A percentile compares a stretch with the other conserved stretches of the same genome.
phyloP scores from a whole-genome alignment of 2,888 invertebrate genomes.

The Charanyca ferruginea region DNA sequence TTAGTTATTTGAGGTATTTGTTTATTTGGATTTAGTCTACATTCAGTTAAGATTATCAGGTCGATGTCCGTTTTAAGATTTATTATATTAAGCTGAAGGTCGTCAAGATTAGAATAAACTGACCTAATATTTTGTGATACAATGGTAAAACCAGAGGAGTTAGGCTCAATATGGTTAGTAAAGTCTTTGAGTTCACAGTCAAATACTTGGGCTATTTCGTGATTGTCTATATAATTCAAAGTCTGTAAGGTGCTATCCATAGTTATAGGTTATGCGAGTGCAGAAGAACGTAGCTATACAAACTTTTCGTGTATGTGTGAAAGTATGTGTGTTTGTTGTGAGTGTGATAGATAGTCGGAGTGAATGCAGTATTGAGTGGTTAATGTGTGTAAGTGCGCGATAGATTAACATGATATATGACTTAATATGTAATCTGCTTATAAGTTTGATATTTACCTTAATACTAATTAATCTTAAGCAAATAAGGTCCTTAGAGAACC shows the following conservation, averaged over 20 bases:
- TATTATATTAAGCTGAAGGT: background rate
- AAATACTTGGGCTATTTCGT: background rate
- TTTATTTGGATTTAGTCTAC: background rate
- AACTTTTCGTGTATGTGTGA: too few species aligned
- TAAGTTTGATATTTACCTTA: too few species aligned
- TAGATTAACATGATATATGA: too few species aligned
- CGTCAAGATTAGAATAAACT: background rate
- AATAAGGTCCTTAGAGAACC: too few species aligned
- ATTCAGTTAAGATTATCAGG: background rate
- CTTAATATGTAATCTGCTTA: too few species aligned
- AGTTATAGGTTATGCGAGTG: too few species aligned
- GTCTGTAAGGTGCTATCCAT: background rate
- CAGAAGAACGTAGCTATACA: too few species aligned
- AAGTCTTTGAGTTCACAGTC: background rate
- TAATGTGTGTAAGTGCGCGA: too few species aligned
- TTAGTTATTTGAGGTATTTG: background rate
- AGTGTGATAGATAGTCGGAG: too few species aligned
- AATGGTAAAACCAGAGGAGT: background rate
- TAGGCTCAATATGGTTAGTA: background rate
- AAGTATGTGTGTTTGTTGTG: too few species aligned
- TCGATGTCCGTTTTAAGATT: background rate
- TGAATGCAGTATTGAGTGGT: too few species aligned
- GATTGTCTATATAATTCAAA: background rate
- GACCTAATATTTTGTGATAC: background rate
- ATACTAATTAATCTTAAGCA: too few species aligned